Percentiles rank a stretch among this genome's conserved stretches.
Evolutionary conservation across 2,113 vertebrate genomes (phyloP).

Genomic region (Sinocyclocheilus anshuiensis): DNA sequence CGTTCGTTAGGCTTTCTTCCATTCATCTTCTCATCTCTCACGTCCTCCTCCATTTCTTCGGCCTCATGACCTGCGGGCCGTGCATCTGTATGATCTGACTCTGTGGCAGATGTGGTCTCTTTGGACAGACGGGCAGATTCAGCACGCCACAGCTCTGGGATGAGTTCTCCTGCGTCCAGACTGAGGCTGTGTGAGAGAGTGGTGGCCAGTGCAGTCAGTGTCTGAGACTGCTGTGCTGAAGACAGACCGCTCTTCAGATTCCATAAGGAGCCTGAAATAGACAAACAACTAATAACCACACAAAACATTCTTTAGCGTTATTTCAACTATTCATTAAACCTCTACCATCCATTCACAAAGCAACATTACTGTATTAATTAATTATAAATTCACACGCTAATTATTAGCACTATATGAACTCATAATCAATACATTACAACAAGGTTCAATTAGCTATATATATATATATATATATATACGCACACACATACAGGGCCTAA

Average conservation of each 20-base stretch:
- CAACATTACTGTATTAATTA: background rate
- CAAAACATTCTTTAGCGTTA: background rate
- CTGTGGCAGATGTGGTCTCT: conserved; percentile 22
- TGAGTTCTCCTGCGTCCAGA: conserved; percentile 75
- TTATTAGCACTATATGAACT: background rate
- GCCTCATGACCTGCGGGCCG: conserved; percentile 55
- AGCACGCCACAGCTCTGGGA: conserved; percentile 79
- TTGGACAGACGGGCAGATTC: conserved; percentile 63
- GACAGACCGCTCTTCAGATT: conserved; percentile 87
- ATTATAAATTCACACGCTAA: too few relatives aligned
- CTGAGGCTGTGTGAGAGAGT: conserved; percentile 83
- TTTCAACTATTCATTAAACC: background rate
- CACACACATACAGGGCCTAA: too few relatives aligned
- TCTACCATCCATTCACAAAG: background rate
- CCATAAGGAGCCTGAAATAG: conserved; percentile 78
- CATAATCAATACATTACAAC: background rate
- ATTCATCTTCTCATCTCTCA: conserved; percentile 73
- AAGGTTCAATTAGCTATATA: background rate
- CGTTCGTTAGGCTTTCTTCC: conserved; percentile 72
- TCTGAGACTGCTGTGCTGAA: conserved; percentile 81
- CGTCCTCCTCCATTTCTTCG: conserved; percentile 67
- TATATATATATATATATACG: too few relatives aligned
- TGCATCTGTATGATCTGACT: conserved; percentile 42
- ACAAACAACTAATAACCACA: background rate
- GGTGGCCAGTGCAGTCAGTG: conserved; percentile 82